Conservation (phyloP, 30 jellyfish, hydroid and myxozoan species). For the Aurelia coerulea region DNA sequence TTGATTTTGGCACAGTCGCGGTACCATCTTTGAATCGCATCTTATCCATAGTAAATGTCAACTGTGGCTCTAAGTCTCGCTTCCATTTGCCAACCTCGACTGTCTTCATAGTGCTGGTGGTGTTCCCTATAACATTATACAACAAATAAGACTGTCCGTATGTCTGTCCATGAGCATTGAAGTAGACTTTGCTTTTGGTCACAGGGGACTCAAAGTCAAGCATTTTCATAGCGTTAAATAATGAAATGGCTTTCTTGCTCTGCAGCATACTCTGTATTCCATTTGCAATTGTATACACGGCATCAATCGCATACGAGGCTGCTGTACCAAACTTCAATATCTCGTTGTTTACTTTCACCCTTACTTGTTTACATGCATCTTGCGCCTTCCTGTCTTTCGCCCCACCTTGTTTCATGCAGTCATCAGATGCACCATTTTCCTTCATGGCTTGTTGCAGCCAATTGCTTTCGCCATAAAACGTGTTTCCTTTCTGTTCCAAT, state of each 20-base stretch:
- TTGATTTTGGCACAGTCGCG: constrained; percentile 70
- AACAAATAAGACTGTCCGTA: constrained; percentile 36
- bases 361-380: constrained; percentile 45
- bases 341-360: constrained; percentile 26
- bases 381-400: constrained; percentile 20
- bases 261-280: constrained; percentile 41
- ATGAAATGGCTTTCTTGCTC: not conserved
- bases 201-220: constrained; percentile 58
- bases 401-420: constrained; percentile 20
- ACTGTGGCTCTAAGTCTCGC: constrained; percentile 36
- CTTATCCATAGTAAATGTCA: constrained; percentile 16
- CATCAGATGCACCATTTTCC: constrained; percentile 28
- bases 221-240: constrained; percentile 24
- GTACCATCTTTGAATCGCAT: constrained; percentile 80
- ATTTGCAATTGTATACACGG: constrained; percentile 72
- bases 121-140: constrained; percentile 71
- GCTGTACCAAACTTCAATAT: constrained; percentile 3
- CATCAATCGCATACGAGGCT: constrained; percentile 76
- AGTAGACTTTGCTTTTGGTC: constrained; percentile 47
- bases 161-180: constrained; percentile 47
- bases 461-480: constrained; percentile 26
- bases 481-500: constrained; percentile 49
- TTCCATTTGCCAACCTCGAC: constrained; percentile 74
- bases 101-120: not conserved
- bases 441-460: constrained; percentile 60